Evolutionary conservation across 2,797 vertebrate genomes (phyloP).

Genomic region (Tarsius wallacei): DNA sequence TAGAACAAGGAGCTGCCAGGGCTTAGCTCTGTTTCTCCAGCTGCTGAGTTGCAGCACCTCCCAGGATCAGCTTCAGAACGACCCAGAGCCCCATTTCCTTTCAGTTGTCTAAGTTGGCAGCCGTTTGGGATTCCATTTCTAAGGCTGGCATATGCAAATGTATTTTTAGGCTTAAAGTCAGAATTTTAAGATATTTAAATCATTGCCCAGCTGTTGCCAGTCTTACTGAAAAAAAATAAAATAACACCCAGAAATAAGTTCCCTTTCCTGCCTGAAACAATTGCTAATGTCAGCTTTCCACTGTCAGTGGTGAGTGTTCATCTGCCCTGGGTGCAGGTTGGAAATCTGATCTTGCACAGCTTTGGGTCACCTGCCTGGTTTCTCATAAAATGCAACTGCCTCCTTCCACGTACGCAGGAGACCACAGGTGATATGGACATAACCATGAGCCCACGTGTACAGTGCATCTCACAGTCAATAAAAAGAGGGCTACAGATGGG

Average conservation of each 20-base stretch:
- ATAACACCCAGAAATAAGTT: constrained; percentile 53
- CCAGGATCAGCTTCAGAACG: constrained; percentile 72
- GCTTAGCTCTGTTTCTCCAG: constrained; percentile 76
- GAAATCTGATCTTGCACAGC: constrained; percentile 19
- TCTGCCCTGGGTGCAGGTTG: not conserved
- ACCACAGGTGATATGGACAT: not conserved
- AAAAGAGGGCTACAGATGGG: not conserved
- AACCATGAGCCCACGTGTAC: not conserved
- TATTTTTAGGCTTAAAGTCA: constrained; percentile 84
- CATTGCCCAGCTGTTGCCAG: constrained; percentile 87
- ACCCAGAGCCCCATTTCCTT: constrained; percentile 85
- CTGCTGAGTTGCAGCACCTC: constrained; percentile 71
- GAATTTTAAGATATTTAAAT: constrained; percentile 85
- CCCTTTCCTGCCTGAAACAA: constrained; percentile 64
- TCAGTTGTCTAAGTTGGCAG: constrained; percentile 86
- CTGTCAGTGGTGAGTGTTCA: constrained; percentile 34
- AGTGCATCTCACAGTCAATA: not conserved
- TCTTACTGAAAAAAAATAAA: constrained; percentile 67
- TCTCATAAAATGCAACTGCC: constrained; percentile 10
- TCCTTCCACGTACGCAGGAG: not conserved
- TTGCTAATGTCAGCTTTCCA: constrained; percentile 23
- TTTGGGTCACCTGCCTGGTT: not conserved
- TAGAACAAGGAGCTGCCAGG: constrained; percentile 8
- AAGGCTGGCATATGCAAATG: constrained; percentile 86
- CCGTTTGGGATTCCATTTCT: constrained; percentile 80